phyloP scores from a whole-genome alignment of 2,113 vertebrate genomes.

The Hemichromis elongatus region DNA sequence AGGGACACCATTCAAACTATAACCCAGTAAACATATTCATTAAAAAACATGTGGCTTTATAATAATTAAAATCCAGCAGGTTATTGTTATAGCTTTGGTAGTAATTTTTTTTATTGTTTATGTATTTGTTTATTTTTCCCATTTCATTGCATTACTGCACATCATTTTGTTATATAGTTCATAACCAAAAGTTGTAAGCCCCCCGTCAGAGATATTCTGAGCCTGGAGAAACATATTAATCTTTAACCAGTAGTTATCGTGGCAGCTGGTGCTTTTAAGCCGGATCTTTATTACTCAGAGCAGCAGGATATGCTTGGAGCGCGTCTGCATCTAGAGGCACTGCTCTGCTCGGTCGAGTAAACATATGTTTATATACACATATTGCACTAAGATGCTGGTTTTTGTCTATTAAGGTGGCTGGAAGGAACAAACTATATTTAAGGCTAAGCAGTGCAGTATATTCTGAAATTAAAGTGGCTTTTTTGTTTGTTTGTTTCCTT shows the following conservation, averaged over 20 bases:
- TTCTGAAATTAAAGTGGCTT: not conserved
- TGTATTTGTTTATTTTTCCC: not conserved
- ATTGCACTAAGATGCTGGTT: not conserved
- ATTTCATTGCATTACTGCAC: not conserved
- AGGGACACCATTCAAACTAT: not conserved
- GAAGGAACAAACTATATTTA: not conserved
- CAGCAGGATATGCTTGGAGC: slow-evolving; percentile 45
- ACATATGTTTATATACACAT: slow-evolving; percentile 6
- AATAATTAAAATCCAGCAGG: not conserved
- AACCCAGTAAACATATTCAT: slow-evolving; percentile 13
- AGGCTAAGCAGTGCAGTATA: not conserved
- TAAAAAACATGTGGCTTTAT: not conserved
- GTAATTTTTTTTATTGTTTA: not conserved
- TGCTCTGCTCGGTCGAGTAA: slow-evolving; percentile 23
- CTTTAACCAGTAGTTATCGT: slow-evolving; percentile 67
- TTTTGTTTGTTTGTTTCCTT: not conserved
- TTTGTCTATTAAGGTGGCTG: not conserved
- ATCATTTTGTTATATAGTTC: not conserved
- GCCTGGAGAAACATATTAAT: slow-evolving; percentile 67
- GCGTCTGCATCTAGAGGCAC: slow-evolving; percentile 4
- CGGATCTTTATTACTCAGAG: slow-evolving; percentile 55
- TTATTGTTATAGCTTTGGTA: not conserved
- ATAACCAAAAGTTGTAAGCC: slow-evolving; percentile 15
- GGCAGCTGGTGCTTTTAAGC: slow-evolving; percentile 60
- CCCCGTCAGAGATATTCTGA: slow-evolving; percentile 5